These are phyloP conservation scores for Coracopsis vasa DNA, from an alignment of 2,113 vertebrate species.

Conservation along the genomic window DNA sequence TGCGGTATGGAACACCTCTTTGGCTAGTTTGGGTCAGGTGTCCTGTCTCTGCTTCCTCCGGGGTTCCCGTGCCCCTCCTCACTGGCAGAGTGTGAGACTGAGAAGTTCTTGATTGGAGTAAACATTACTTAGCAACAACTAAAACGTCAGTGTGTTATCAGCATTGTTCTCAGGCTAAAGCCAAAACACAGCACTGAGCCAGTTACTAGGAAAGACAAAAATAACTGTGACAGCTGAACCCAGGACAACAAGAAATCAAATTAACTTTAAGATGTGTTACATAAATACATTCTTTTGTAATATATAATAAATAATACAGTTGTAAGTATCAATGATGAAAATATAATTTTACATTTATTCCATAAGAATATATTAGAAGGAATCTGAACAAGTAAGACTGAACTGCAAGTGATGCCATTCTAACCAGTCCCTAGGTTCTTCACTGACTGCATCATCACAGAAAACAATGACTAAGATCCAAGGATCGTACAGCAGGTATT, in stretches of 20 bases:
- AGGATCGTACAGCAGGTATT: not conserved
- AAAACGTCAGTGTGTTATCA: not conserved
- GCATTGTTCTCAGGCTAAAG: not conserved
- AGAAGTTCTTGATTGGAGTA: not conserved
- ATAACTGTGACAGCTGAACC: not conserved
- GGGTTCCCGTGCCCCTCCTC: not conserved
- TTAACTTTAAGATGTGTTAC: not conserved
- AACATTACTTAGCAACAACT: not conserved
- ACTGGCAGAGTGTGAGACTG: not conserved
- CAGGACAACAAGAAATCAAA: not conserved
- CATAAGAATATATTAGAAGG: not conserved
- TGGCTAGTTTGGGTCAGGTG: not conserved
- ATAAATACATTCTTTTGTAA: not conserved
- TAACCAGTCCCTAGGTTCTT: not conserved
- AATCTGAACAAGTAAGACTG: not conserved
- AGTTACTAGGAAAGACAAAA: not conserved
- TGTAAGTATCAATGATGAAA: not conserved
- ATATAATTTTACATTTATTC: not conserved
- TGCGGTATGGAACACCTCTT: not conserved
- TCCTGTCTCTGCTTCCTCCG: not conserved
- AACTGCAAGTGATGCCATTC: not conserved
- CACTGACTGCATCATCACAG: not conserved
- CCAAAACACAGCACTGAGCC: not conserved
- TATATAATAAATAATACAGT: not conserved
- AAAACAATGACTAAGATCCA: not conserved